Base-by-base conservation (phyloP, 2,113 vertebrate genomes). In the Willisornis vidua region DNA sequence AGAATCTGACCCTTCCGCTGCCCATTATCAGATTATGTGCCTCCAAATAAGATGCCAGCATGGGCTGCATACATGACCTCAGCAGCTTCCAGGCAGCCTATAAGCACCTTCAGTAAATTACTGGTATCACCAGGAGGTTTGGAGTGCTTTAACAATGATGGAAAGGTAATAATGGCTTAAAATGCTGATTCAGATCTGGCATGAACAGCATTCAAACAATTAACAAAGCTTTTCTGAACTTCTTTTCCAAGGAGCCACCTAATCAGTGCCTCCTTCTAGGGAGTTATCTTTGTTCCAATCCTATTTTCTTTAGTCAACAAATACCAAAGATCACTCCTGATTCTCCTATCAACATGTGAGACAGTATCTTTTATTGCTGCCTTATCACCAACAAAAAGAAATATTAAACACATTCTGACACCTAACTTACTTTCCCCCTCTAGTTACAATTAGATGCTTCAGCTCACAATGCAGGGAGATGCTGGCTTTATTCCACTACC, bases 1-100 rank as follows among this genome's bases (percentile, higher is more conserved):
- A 24, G n/a, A 65, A 52, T 28, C 19, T 62, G 19, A 37, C 20
- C 5, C 33, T 83, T 51, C 39, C 43, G 12, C 18, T 37, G 24
- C 10, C 46, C 14, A 9, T 16, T 45, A 72, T 4, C 14, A 39
- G 12, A 45, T 14, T 1, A 0, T 2, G 13, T 51, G 59, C 37
- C 35, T 70, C 23, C 41, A 65, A 14, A 87, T 12, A 54, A 2
- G 6, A 46, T 45, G n/a, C 14, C n/a, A 66, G 7, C 25, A 4
- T 4, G 12, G 16, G 20, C 37, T 49, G 54, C 55, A 81, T 9
- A 51, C 79, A 65, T 10, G 4, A 82, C 39, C 37, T 68, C 46
- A 49, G 66, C 2, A 72, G 25, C 13, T 20, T 41, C 67, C 15
- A 37, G n/a, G 54, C 24, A 68, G 58, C 12, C 59, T 58, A 16